These are phyloP conservation scores for Ovibos moschatus DNA, from an alignment of 2,113 vertebrate genomes.

Conservation along the genomic window DNA sequence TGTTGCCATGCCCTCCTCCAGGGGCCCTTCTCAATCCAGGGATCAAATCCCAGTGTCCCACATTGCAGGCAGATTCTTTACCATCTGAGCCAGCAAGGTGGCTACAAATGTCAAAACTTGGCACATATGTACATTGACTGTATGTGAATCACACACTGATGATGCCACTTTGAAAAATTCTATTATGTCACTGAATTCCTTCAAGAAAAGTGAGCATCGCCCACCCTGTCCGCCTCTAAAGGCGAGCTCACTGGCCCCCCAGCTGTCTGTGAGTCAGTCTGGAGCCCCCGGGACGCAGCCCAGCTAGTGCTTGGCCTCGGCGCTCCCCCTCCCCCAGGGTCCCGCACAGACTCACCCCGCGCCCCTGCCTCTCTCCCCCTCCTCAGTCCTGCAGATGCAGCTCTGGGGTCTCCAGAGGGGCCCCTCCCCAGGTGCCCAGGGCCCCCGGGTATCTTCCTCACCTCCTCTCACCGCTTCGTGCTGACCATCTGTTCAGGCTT, in stretches of 20 bases:
- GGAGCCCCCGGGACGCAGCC: accelerated
- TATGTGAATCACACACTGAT: not conserved
- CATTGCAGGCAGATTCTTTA: not conserved
- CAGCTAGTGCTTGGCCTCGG: not conserved
- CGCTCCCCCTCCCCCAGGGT: accelerated
- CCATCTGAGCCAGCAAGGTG: not conserved
- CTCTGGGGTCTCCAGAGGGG: not conserved
- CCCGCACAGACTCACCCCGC: accelerated
- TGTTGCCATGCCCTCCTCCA: not conserved
- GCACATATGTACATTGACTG: accelerated
- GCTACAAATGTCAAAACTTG: not conserved
- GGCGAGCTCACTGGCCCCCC: not conserved
- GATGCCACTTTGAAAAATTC: not conserved
- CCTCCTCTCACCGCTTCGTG: accelerated
- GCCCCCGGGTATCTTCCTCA: not conserved
- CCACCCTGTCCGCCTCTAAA: not conserved
- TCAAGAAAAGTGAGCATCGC: not conserved
- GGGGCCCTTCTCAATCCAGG: not conserved
- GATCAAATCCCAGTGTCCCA: not conserved
- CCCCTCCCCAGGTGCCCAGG: not conserved
- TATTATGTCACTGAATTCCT: not conserved
- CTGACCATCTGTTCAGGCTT: not conserved
- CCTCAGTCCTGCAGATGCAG: not conserved
- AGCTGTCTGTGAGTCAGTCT: not conserved
- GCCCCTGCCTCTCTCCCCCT: not conserved